Percentiles rank a stretch among this genome's conserved stretches.
phyloP scores from a whole-genome alignment of 1,140 invertebrate species.

The Phocides pigmalion region DNA sequence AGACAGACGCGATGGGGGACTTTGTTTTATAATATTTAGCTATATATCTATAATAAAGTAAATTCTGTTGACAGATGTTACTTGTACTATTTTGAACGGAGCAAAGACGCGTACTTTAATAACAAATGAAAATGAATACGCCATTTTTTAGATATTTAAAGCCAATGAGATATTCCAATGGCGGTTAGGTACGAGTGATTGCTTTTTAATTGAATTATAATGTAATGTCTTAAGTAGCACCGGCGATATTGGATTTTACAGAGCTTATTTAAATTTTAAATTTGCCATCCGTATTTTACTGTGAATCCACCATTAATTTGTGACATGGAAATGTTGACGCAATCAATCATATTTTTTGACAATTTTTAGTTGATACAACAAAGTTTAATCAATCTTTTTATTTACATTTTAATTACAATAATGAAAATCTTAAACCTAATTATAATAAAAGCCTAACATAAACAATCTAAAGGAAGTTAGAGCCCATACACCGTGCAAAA shows the following conservation, averaged over 20 bases:
- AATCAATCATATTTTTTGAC: slow-evolving; percentile 3
- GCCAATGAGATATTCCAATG: slow-evolving; percentile 17
- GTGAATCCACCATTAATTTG: background rate
- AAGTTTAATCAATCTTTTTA: background rate
- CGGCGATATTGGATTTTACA: slow-evolving; percentile 23
- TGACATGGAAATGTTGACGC: background rate
- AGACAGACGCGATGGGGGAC: no score
- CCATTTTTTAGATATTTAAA: slow-evolving; percentile 17
- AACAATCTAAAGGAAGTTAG: no score
- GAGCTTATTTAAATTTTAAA: slow-evolving; percentile 24
- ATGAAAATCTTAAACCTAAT: no score
- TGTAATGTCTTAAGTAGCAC: slow-evolving; percentile 3
- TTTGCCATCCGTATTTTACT: background rate
- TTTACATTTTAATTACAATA: no score
- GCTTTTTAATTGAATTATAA: slow-evolving; percentile 30
- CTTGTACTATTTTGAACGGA: slow-evolving; percentile 17
- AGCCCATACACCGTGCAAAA: no score
- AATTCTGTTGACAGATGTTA: slow-evolving; percentile 16
- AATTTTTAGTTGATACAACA: background rate
- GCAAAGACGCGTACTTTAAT: background rate
- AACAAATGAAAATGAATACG: slow-evolving; percentile 15
- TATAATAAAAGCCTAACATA: no score
- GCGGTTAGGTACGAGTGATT: slow-evolving; percentile 20
- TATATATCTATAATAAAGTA: background rate
- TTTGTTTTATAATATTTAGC: no score